Conservation (phyloP, 2,888 invertebrate species). For the Nipponacmea schrenckii region DNA sequence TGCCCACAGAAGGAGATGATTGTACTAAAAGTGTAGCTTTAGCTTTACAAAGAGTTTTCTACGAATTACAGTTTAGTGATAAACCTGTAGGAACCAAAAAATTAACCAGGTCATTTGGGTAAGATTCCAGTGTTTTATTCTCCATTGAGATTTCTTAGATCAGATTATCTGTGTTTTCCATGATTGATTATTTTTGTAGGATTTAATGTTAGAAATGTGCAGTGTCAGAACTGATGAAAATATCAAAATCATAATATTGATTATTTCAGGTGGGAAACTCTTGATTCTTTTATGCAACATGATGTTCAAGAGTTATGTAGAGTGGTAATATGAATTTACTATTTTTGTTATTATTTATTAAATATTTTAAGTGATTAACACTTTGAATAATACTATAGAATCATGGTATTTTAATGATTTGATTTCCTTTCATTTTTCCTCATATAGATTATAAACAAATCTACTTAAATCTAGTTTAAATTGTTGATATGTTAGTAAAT, state of each 20-base stretch:
- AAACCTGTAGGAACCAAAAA: conserved; percentile 99
- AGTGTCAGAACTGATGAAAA: not conserved
- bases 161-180: not conserved
- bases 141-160: no score
- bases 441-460: no score
- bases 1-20: conserved; percentile 99
- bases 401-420: no score
- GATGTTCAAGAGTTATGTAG: conserved; percentile 76
- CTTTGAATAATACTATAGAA: no score
- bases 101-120: conserved; percentile 96
- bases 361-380: no score
- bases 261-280: conserved; percentile 85
- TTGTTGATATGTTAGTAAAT: no score
- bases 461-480: no score
- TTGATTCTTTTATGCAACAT: conserved; percentile 99
- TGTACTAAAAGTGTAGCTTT: conserved; percentile 93
- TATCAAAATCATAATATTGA: conserved; percentile 11
- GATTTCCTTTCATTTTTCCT: no score
- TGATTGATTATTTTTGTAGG: not conserved
- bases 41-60: conserved; percentile 96
- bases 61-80: conserved; percentile 96
- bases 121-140: conserved; percentile 19
- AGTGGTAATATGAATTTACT: conserved; percentile 76
- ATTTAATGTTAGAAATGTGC: not conserved
- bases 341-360: no score